Evolutionary conservation across 2,113 vertebrate genomes (phyloP).

Genomic region (Rhizomys pruinosus): DNA sequence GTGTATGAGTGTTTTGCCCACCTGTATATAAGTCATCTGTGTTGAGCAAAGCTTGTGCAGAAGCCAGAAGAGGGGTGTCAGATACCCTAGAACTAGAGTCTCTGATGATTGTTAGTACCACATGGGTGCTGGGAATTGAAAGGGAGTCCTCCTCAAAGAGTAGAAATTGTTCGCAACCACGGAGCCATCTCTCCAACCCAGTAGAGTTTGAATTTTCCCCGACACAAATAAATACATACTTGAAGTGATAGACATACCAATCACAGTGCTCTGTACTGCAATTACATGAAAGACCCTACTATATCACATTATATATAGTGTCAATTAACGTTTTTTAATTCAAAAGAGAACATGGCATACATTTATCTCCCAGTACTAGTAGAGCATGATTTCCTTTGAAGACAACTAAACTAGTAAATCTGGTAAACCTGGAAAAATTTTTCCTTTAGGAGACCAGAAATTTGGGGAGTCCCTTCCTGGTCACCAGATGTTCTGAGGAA

Average conservation of each 20-base stretch:
- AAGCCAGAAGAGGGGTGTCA: no score
- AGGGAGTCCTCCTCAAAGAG: no score
- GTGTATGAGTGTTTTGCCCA: no score
- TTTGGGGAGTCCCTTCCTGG: neutral
- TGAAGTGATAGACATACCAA: neutral
- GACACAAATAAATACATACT: neutral
- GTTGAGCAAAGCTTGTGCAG: no score
- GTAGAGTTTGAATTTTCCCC: neutral
- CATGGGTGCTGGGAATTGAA: no score
- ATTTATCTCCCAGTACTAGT: slow-evolving; percentile 3
- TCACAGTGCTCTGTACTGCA: neutral
- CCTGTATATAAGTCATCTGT: no score
- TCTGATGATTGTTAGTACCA: no score
- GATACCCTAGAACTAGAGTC: no score
- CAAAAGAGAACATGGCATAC: neutral
- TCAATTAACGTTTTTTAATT: neutral
- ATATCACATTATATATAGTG: neutral
- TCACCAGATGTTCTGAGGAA: no score
- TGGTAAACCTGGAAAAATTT: neutral
- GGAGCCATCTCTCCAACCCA: no score
- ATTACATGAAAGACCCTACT: neutral
- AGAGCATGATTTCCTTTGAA: neutral
- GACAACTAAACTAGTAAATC: neutral
- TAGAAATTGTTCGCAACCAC: no score
- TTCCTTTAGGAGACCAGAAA: no score